Evolutionary conservation across 2,888 invertebrate genomes (phyloP), one percentile per base, ranked within the genome.

Genomic region (Imbricaverruca yamaguchii): DNA sequence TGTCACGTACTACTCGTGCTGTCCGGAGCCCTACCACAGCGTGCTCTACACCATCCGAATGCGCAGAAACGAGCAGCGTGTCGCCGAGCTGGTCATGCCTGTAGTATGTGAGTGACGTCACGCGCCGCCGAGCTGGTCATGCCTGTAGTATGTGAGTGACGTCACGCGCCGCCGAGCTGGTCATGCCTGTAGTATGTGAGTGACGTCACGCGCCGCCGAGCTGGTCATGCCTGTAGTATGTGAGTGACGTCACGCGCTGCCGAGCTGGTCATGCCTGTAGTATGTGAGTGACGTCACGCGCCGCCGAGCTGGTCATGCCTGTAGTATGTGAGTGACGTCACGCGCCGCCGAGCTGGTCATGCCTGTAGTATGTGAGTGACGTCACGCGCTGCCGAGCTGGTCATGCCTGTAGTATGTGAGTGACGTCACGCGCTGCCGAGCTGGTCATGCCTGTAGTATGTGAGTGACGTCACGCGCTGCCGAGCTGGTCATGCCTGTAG

Each of bases 21-120:
- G 74, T 9, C 9, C 53, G 74, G 74, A 74, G 74, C 55, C 74
- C 9, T 74, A 74, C 21, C 21, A 21, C 15, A 23, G 23, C 8
- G 0, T 55, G 10, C 1, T 8, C 8, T 9, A 9, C 74, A 55
- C 55, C 15, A 15, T 74, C 9, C 21, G 12, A 21, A 1, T 53
- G 18, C 74, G 74, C 21, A 53, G 74, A 10, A 74, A 74, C 74
- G 74, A 74, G 39, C 74, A 74, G 10, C 74, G 74, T 55, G 55
- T 55, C 18, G 74, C 74, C 55, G 74, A 74, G 74, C 55, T 74
- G 10, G 7, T 55, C 10, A 10, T 74, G 74, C 74, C 74, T 11
- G 21, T 74, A 9, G 21, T 74, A 55, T 74, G 74, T 74, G 53
- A 74, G 74, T 25, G 25, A 12, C 23, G 18, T 18, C 21, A 18